phyloP scores from a whole-genome alignment of 2,113 vertebrate species.

The Dasyornis broadbenti region DNA sequence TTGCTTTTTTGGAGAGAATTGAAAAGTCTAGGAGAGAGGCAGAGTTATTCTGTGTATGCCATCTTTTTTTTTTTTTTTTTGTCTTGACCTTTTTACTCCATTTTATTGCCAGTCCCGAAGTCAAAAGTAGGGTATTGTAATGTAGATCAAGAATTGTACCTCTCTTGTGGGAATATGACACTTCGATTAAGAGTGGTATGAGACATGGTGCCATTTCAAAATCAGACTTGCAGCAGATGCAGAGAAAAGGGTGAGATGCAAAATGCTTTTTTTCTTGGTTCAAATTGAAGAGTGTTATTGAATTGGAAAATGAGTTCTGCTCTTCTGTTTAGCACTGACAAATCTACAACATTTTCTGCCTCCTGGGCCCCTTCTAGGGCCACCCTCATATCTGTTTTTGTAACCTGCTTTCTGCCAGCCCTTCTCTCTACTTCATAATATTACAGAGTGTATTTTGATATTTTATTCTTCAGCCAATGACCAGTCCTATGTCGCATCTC shows the following conservation, averaged over 20 bases:
- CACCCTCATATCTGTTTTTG: not conserved
- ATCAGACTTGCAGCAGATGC: not conserved
- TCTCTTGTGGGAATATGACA: not conserved
- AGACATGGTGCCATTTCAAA: slow-evolving; percentile 11
- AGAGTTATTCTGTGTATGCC: not conserved
- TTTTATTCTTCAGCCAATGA: not conserved
- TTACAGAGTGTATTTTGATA: not conserved
- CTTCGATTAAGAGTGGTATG: slow-evolving; percentile 29
- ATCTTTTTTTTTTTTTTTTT: not conserved
- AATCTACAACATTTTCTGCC: not conserved
- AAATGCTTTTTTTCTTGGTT: not conserved
- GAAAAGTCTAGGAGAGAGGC: not conserved
- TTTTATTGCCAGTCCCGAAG: slow-evolving; percentile 16
- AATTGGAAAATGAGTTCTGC: slow-evolving; percentile 12
- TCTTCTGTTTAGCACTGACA: not conserved
- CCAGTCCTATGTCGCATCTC: not conserved
- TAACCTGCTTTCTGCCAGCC: not conserved
- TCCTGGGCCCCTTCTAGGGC: not conserved
- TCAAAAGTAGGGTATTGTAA: not conserved
- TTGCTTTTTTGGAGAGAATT: not conserved
- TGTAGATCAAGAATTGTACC: not conserved
- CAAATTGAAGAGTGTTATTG: not conserved
- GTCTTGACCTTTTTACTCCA: not conserved
- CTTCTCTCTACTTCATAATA: not conserved
- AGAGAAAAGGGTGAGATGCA: not conserved